Conservation (phyloP, 2,113 vertebrate genomes). For the Marmota flaviventris region DNA sequence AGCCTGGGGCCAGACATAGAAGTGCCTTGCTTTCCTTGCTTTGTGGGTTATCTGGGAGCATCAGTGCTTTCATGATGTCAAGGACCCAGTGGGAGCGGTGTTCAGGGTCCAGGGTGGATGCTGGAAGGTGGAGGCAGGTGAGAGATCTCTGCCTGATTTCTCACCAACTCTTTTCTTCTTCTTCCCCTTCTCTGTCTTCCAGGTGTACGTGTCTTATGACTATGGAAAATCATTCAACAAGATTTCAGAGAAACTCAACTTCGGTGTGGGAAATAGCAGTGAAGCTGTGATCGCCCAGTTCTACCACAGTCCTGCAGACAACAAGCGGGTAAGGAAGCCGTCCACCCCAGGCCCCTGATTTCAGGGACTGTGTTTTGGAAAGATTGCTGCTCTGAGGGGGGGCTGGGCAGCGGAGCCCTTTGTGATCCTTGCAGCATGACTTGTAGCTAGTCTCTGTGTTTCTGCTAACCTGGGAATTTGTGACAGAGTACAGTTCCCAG, state of each 20-base stretch:
- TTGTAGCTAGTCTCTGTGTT: neutral
- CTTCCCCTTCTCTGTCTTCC: neutral
- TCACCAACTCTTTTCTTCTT: neutral
- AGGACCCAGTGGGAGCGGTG: neutral
- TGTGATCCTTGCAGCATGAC: neutral
- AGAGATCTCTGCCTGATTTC: too few relatives aligned
- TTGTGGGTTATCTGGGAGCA: neutral
- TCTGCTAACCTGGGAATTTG: too few relatives aligned
- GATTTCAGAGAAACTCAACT: conserved; percentile 92
- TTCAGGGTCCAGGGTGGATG: neutral
- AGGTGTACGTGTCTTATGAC: conserved; percentile 98
- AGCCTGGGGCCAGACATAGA: neutral
- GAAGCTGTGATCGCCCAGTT: conserved; percentile 96
- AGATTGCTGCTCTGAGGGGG: fast-evolving
- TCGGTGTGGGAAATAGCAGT: conserved; percentile 85
- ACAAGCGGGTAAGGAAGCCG: conserved; percentile 92
- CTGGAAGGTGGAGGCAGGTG: fast-evolving
- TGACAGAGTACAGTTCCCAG: neutral
- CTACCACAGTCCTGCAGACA: conserved; percentile 98
- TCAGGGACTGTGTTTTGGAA: neutral
- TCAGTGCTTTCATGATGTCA: neutral
- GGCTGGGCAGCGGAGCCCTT: neutral
- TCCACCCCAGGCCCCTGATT: fast-evolving
- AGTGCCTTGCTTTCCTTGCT: neutral
- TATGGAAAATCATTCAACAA: conserved; percentile 94